Percentiles rank a stretch among this genome's conserved stretches.
Conservation (phyloP, 1,140 invertebrate genomes). For the Lordiphosa mommai region DNA sequence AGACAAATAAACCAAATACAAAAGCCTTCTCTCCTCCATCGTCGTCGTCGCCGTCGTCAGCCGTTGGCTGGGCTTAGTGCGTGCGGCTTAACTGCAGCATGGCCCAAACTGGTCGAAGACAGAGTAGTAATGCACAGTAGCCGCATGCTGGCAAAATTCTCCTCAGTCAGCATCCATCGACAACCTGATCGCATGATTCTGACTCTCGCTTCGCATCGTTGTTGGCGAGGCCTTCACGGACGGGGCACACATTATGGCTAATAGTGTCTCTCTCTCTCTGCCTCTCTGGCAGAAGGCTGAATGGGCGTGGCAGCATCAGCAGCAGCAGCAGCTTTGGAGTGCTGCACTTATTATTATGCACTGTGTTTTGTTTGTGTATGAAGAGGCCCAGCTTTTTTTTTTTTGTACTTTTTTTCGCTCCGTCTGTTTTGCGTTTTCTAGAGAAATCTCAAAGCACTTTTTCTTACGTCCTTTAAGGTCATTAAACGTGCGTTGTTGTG, state of each 20-base stretch:
- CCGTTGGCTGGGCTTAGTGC: slow-evolving; percentile 44
- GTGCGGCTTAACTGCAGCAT: slow-evolving; percentile 66
- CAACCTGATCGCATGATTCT: slow-evolving; percentile 24
- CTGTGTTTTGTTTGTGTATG: slow-evolving; percentile 46
- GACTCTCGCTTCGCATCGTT: neutral
- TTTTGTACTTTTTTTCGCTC: slow-evolving; percentile 11
- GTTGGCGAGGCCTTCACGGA: slow-evolving; percentile 31
- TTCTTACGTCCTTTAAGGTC: slow-evolving; percentile 70
- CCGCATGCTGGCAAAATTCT: slow-evolving; percentile 35
- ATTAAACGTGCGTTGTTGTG: slow-evolving; percentile 47
- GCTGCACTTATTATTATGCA: slow-evolving; percentile 66
- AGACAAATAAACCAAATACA: slow-evolving; percentile 65
- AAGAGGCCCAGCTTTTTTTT: neutral
- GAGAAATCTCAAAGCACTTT: slow-evolving; percentile 61
- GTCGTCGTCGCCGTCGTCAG: slow-evolving; percentile 26
- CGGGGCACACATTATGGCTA: slow-evolving; percentile 61
- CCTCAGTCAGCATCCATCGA: slow-evolving; percentile 36
- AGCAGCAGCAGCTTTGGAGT: slow-evolving; percentile 4
- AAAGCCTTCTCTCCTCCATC: slow-evolving; percentile 51
- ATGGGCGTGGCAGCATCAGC: slow-evolving; percentile 44
- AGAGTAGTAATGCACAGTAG: slow-evolving; percentile 32
- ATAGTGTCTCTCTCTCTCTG: slow-evolving; percentile 38
- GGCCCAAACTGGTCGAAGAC: slow-evolving; percentile 55
- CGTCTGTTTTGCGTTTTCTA: slow-evolving; percentile 42
- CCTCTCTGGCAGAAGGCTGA: slow-evolving; percentile 9